Percentiles rank a stretch among this genome's conserved stretches.
phyloP scores from a whole-genome alignment of 2,797 vertebrate species.

The Triplophysa bombifrons region DNA sequence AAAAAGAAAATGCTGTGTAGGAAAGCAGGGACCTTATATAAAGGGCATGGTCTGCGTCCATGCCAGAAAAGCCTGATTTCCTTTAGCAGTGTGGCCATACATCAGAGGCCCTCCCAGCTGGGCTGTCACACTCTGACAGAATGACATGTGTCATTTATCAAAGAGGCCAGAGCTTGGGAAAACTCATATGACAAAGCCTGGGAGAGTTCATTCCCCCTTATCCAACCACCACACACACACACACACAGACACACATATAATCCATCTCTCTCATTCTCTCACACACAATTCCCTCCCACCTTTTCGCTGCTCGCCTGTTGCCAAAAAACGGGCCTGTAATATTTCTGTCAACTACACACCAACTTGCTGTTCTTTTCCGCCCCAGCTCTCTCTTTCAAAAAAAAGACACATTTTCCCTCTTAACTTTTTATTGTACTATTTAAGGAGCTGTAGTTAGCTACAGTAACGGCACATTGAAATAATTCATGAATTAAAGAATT shows the following conservation, averaged over 20 bases:
- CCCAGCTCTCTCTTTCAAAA: constrained; percentile 35
- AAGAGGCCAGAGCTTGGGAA: constrained; percentile 99
- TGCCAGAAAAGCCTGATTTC: constrained; percentile 98
- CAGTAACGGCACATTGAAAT: neutral
- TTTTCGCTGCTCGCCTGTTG: constrained; percentile 83
- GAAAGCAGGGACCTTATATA: constrained; percentile 88
- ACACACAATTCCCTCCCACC: constrained; percentile 79
- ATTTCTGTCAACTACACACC: constrained; percentile 86
- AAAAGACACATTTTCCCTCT: constrained; percentile 13
- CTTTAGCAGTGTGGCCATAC: constrained; percentile 93
- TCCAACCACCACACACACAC: constrained; percentile 66
- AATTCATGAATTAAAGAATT: constrained; percentile 8
- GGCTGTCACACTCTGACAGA: constrained; percentile 99
- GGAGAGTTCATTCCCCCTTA: constrained; percentile 89
- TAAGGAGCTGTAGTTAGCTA: constrained; percentile 7
- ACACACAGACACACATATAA: constrained; percentile 64
- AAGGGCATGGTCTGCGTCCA: constrained; percentile 90
- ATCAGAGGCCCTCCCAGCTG: constrained; percentile 98
- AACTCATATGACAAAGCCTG: constrained; percentile 94
- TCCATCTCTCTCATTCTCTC: constrained; percentile 55
- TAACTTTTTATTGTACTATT: constrained; percentile 6
- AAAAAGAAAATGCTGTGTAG: constrained; percentile 51
- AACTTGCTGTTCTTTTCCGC: constrained; percentile 56
- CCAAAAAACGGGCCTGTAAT: constrained; percentile 89
- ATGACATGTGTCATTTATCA: constrained; percentile 99